Conservation (phyloP, 2,113 vertebrate genomes). For the Megatriorchis doriae region DNA sequence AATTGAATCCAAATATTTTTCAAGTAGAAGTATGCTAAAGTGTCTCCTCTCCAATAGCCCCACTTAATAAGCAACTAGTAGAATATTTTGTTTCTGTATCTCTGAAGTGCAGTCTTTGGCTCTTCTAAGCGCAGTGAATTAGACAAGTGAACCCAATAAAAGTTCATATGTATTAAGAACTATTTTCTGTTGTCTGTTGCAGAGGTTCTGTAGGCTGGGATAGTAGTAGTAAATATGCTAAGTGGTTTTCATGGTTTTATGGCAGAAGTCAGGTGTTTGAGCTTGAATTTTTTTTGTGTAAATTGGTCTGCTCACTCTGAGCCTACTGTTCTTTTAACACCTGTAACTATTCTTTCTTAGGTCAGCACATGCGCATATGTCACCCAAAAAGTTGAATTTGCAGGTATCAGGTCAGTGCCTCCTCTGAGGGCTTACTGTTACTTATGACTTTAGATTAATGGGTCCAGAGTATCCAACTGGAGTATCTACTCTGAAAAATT, state of each 20-base stretch:
- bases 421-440: background rate
- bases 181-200: background rate
- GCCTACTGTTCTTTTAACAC: background rate
- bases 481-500: background rate
- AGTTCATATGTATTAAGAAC: background rate
- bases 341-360: constrained; percentile 58
- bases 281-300: background rate
- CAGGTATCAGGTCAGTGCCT: constrained; percentile 88
- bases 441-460: background rate
- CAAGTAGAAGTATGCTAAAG: background rate
- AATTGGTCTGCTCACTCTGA: background rate
- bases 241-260: background rate
- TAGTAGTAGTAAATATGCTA: background rate
- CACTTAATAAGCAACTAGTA: background rate
- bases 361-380: constrained; percentile 95
- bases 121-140: background rate
- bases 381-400: constrained; percentile 97
- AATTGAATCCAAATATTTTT: background rate
- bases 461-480: background rate
- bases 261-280: background rate
- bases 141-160: background rate
- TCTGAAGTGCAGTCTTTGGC: background rate
- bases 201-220: background rate
- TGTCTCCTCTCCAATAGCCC: background rate
- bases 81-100: background rate